Base-by-base conservation (phyloP, 2,797 vertebrate species). In the Onychomys torridus region DNA sequence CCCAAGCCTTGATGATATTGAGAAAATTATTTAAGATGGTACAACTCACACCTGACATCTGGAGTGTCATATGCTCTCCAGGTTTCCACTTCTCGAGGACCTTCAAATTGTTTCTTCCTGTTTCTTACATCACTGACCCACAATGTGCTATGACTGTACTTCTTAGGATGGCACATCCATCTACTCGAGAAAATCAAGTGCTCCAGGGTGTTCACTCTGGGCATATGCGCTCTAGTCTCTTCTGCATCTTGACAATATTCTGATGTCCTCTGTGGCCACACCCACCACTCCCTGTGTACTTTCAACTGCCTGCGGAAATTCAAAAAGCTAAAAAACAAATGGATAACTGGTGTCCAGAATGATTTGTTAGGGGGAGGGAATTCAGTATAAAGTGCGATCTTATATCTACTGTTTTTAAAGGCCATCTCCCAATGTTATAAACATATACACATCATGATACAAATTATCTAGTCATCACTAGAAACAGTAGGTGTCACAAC, bases 1-100 rank as follows among this genome's bases (percentile, higher is more conserved):
- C 8, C 43, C n/a, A 57, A 87, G 25, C 12, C 17, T 94, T 93
- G 25, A 13, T 67, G n/a, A 93, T 37, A 75, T 49, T 87, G 61
- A 52, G 59, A 95, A 87, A 87, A 89, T 77, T 91, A 13, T 76
- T 75, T 95, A 76, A 91, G 57, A 88, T 81, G 49, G 34, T 89
- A n/a, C 2, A 52, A 14, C 7, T 95, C 49, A 61, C 25, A 79
- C 40, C 10, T 67, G 88, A 11, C 27, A 92, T 85, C 87, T 76
- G 21, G 13, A 84, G 89, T 94, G 37, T 63, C 88, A 84, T 32
- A 34, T 16, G 79, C 76, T 77, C 89, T 13, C 32, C 17, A 59
- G 7, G 63, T 87, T 90, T 43, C 27, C n/a, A 79, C 52, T 90
- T 77, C 11, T n/a, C 73, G 4, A 79, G 13, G 29, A 1, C 81